Evolutionary conservation across 2,797 vertebrate species (phyloP), one percentile per base, ranked within the genome.

Genomic region (Acrocephalus scirpaceus): DNA sequence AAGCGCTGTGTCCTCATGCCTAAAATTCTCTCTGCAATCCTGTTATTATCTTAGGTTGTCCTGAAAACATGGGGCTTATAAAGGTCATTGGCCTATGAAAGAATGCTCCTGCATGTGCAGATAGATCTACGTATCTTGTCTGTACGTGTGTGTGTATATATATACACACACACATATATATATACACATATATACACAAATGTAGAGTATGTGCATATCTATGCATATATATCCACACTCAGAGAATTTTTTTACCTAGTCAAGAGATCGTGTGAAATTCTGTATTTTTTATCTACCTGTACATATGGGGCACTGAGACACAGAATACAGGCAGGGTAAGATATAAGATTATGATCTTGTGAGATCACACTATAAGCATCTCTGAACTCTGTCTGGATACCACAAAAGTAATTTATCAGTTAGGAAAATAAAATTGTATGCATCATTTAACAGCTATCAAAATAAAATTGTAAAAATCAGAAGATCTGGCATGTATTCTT

Each of bases 121-220:
- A 4, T 66, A 18, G 8, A 32, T 38, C 16, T 60, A 2, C 11
- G 1, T 60, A 23, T 51, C 27, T 89, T 73, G 23, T 53, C 26
- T 76, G 10, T 54, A 30, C 5, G 1, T 18, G 3, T n/a, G 7
- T 48, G 1, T 62, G 7, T 38, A 11, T 38, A 12, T 38, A 38
- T 38, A 38, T 38, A 38, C 5, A 38, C 38, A 38, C 38, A 38
- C 11, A 38, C 38, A 11, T 11, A 38, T 11, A 11, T 13, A 3
- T 36, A 20, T 11, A 19, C 7, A 29, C 10, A n/a, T 1, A 40
- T 0, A 60, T 10, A 51, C 11, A 62, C 9, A 56, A 45, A 65
- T n/a, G 11, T 29, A 38, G 36, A 36, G 5, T 56, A 6, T 48
- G 9, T 42, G 17, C 29, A 47, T 50, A 42, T 47, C 36, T 62